Evolutionary conservation across 2,888 invertebrate species (phyloP), one percentile per base, ranked within the genome.

Genomic region (Euzophera pinguis): DNA sequence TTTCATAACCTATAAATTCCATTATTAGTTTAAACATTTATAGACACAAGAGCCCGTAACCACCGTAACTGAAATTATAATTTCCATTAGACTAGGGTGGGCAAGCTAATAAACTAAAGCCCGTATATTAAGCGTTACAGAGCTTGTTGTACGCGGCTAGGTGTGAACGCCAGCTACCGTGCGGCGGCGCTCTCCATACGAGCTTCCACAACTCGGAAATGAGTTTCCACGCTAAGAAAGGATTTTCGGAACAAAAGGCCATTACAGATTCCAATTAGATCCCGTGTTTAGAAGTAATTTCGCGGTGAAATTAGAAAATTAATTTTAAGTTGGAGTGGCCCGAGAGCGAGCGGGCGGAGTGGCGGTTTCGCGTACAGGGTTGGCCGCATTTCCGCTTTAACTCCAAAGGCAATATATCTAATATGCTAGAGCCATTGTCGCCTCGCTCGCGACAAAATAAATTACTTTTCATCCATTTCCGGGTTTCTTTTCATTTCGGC

Each of bases 381-480:
- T 17, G 22, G 5, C 29, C 52, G 54, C 43, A 55, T 41, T 39
- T 50, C 49, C 27, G 14, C 49, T 27, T 22, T 49, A 7, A 55
- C 61, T 32, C 32, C 66, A 59, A 39, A 48, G 55, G 55, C 57
- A 55, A 62, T 58, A 56, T 55, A 56, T 29, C 49, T 50, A 50
- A 50, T 39, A 50, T 50, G 39, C 49, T 50, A 39, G 48, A 37
- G 29, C 49, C 49, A 50, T 39, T 50, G 49, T 39, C 39, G 49
- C 39, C 38, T 49, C 61, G 65, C 65, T 74, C 67, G 72, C 68
- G 70, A 69, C 72, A 73, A 78, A 78, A 78, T 78, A 81, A 82
- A 81, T 81, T 78, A 80, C 76, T 74, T 83, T 81, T 76, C 76
- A 81, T 81, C 76, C 71, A 80, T 82, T 83, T 80, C 74, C 75